phyloP scores from a whole-genome alignment of 2,797 vertebrate species.

The Thalassophryne amazonica region DNA sequence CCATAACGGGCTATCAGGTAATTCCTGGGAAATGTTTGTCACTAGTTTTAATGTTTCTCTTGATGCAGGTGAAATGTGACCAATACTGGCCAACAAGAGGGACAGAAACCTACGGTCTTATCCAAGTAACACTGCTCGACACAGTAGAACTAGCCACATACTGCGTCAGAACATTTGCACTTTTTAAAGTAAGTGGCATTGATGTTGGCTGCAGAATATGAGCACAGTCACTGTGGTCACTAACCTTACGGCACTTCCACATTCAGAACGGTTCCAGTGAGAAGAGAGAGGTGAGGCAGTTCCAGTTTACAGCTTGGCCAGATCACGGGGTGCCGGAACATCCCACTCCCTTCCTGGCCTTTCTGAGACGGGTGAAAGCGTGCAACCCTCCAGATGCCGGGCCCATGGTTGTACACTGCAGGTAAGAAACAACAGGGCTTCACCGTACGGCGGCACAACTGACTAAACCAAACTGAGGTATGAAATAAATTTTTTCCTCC shows the following conservation, averaged over 20 bases:
- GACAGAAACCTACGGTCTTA: conserved; percentile 94
- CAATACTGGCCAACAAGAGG: conserved; percentile 98
- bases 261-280: conserved; percentile 94
- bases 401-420: conserved; percentile 99
- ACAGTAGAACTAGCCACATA: conserved; percentile 97
- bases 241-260: conserved; percentile 8
- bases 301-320: conserved; percentile 99
- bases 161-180: conserved; percentile 95
- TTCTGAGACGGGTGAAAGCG: conserved; percentile 93
- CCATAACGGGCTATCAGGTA: no score
- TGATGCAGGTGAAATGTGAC: conserved; percentile 93
- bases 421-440: conserved; percentile 73
- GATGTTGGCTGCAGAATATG: not conserved
- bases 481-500: conserved; percentile 52
- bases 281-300: conserved; percentile 96
- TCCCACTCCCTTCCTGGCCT: conserved; percentile 96
- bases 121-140: conserved; percentile 94
- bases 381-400: conserved; percentile 98
- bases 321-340: conserved; percentile 98
- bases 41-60: conserved; percentile 12
- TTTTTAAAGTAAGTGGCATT: conserved; percentile 89
- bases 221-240: not conserved
- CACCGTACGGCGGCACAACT: not conserved
- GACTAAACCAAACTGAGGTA: conserved; percentile 49
- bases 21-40: no score